phyloP scores from a whole-genome alignment of 2,113 vertebrate species.

The Macquaria australasica region DNA sequence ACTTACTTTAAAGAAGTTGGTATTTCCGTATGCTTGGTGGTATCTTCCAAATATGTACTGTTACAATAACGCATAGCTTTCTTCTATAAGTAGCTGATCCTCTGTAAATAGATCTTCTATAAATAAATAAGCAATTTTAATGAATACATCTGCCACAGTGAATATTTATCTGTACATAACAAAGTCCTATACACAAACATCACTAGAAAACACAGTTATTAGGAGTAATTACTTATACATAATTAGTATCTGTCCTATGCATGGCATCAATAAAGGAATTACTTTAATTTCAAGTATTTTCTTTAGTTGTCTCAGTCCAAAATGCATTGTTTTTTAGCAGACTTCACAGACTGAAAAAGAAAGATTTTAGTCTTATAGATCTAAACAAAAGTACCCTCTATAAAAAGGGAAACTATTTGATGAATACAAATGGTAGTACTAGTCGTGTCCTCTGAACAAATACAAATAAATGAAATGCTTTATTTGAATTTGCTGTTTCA shows the following conservation, averaged over 20 bases:
- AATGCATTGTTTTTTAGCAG: neutral
- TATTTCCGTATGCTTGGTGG: neutral
- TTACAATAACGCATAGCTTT: neutral
- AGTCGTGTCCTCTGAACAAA: neutral
- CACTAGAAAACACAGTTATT: neutral
- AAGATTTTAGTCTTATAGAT: neutral
- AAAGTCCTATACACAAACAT: neutral
- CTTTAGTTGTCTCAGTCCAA: neutral
- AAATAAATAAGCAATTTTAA: neutral
- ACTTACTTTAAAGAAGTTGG: neutral
- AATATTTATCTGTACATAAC: neutral
- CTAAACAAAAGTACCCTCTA: neutral
- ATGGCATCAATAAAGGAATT: neutral
- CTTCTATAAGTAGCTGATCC: neutral
- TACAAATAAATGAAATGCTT: conserved; percentile 22
- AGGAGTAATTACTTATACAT: neutral
- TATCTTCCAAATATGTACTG: neutral
- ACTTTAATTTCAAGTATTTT: neutral
- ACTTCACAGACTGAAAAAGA: neutral
- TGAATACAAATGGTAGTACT: neutral
- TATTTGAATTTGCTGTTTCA: neutral
- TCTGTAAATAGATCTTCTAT: neutral
- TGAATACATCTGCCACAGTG: neutral
- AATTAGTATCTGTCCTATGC: neutral
- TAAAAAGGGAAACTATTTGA: no score